Conservation (phyloP, 2,113 vertebrate species). For the Penelope pileata region DNA sequence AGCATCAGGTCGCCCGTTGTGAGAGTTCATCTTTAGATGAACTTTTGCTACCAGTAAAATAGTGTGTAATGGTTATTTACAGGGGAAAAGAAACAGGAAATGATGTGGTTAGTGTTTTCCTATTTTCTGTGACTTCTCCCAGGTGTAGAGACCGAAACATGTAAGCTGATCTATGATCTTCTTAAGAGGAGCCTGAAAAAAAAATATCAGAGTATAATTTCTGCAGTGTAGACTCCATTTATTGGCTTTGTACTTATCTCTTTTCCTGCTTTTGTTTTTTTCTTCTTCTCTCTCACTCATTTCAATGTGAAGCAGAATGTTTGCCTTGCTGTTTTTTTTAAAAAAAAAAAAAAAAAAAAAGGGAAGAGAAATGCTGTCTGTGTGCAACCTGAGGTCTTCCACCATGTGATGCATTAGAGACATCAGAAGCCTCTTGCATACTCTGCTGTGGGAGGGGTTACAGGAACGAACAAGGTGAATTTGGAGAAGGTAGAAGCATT, state of each 20-base stretch:
- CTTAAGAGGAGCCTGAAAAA: background rate
- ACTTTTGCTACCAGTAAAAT: background rate
- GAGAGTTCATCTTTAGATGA: background rate
- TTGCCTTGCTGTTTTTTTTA: background rate
- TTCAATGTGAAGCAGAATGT: background rate
- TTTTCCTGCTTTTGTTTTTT: background rate
- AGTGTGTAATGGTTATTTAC: background rate
- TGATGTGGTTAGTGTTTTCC: background rate
- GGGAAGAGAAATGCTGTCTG: background rate
- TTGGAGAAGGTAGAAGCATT: background rate
- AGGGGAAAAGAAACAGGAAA: background rate
- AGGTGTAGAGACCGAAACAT: background rate
- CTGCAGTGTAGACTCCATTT: background rate
- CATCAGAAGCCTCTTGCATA: background rate
- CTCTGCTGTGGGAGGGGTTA: rapidly evolving
- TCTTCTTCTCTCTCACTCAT: background rate
- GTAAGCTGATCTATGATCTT: background rate
- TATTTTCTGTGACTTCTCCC: background rate
- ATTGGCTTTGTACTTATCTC: background rate
- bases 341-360: background rate
- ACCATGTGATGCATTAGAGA: background rate
- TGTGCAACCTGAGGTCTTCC: background rate
- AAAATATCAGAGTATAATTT: background rate
- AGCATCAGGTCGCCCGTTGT: background rate
- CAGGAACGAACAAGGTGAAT: background rate